phyloP scores from a whole-genome alignment of 2,888 invertebrate species.

The Pseudoips prasinana region DNA sequence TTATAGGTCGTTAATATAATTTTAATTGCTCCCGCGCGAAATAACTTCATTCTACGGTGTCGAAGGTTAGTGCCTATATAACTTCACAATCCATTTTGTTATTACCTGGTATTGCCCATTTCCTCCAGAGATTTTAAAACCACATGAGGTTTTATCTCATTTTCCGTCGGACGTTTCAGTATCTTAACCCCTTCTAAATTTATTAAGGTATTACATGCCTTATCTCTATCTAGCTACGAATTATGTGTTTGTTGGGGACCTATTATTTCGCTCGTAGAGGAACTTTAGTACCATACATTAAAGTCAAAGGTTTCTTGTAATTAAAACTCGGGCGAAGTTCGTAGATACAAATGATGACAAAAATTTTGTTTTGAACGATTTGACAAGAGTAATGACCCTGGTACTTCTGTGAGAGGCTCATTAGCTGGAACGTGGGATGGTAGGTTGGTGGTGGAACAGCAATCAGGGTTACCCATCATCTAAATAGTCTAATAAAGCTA shows the following conservation, averaged over 20 bases:
- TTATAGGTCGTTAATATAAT: slow-evolving; percentile 9
- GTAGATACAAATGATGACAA: slow-evolving; percentile 7
- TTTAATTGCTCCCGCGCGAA: slow-evolving; percentile 4
- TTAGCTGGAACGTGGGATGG: slow-evolving; percentile 40
- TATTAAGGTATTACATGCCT: slow-evolving; percentile 38
- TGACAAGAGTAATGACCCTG: slow-evolving; percentile 36
- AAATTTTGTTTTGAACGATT: slow-evolving; percentile 26
- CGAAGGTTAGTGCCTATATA: slow-evolving; percentile 15
- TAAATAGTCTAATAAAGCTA: too few species aligned
- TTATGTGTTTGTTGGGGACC: slow-evolving; percentile 20
- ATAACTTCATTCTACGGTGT: slow-evolving; percentile 1
- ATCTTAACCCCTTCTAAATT: slow-evolving; percentile 38
- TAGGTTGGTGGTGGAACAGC: slow-evolving; percentile 7
- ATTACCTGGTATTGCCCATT: slow-evolving; percentile 11
- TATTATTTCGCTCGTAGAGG: slow-evolving; percentile 11
- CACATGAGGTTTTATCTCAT: slow-evolving; percentile 34
- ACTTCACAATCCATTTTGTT: slow-evolving; percentile 19
- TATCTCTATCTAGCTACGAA: slow-evolving; percentile 25
- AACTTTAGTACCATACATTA: slow-evolving; percentile 2
- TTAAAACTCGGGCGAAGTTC: slow-evolving; percentile 1
- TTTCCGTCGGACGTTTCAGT: slow-evolving; percentile 34
- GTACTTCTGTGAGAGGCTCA: slow-evolving; percentile 44
- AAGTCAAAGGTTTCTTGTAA: slow-evolving; percentile 4
- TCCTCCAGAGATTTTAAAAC: slow-evolving; percentile 35
- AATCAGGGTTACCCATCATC: too few species aligned